Conservation (phyloP, 1,140 invertebrate species). For the Harlomillsia oculata region DNA sequence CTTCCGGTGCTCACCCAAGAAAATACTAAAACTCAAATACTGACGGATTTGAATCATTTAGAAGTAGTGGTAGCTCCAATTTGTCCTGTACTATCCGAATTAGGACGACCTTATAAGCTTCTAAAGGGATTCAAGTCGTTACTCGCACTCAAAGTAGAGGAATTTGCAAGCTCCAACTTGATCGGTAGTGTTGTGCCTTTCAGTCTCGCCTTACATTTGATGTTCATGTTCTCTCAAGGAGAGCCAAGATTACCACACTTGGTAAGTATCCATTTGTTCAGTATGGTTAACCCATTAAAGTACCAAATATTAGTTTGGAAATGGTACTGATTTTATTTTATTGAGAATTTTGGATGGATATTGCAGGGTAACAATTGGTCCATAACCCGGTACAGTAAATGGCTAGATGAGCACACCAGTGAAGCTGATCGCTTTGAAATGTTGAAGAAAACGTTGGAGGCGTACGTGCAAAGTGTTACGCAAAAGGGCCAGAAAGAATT, state of each 20-base stretch:
- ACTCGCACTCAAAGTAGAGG: constrained; percentile 60
- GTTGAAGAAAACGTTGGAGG: constrained; percentile 54
- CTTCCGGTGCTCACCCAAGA: constrained; percentile 48
- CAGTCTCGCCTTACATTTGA: constrained; percentile 68
- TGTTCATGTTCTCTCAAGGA: constrained; percentile 70
- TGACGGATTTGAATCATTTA: constrained; percentile 70
- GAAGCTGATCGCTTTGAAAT: constrained; percentile 64
- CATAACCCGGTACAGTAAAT: constrained; percentile 68
- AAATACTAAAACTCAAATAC: constrained; percentile 61
- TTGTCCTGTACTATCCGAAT: constrained; percentile 54
- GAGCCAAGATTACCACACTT: constrained; percentile 75
- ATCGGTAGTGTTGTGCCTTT: constrained; percentile 65
- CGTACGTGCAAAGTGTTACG: constrained; percentile 54
- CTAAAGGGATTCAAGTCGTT: constrained; percentile 68
- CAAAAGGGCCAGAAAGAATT: constrained; percentile 49
- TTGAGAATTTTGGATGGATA: too few species aligned
- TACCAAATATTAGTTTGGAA: too few species aligned
- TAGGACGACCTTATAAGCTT: constrained; percentile 62
- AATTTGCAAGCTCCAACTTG: constrained; percentile 56
- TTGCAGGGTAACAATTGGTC: constrained; percentile 57
- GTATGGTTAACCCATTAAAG: too few species aligned
- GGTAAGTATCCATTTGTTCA: constrained; percentile 39
- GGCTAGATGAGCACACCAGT: constrained; percentile 70
- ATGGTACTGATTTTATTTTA: too few species aligned
- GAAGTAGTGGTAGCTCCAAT: constrained; percentile 56